A percentile compares a stretch with the other conserved stretches of the same genome.
phyloP scores from a whole-genome alignment of 2,797 vertebrate genomes.

The Anomalospiza imberbis region DNA sequence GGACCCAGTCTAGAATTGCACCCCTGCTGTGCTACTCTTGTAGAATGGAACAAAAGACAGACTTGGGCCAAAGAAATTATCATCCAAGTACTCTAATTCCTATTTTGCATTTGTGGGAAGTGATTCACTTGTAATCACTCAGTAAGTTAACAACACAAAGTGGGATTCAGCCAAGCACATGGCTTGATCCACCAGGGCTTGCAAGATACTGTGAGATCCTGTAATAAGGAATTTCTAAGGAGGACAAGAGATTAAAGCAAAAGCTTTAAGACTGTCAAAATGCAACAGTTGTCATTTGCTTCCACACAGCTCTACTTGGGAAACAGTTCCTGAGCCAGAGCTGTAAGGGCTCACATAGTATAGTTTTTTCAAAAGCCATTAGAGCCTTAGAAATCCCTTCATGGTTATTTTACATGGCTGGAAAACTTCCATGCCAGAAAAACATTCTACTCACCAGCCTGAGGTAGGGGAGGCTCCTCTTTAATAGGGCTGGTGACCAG shows the following conservation, averaged over 20 bases:
- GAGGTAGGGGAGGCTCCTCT: conserved; percentile 11
- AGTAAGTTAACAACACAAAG: background rate
- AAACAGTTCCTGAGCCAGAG: background rate
- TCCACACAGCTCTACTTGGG: background rate
- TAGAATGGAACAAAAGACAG: background rate
- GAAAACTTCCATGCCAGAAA: background rate
- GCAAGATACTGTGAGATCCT: background rate
- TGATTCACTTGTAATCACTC: background rate
- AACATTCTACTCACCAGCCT: background rate
- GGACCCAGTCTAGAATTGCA: background rate
- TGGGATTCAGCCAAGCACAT: background rate
- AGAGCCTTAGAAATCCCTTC: background rate
- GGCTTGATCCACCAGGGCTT: background rate
- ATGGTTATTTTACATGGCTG: background rate
- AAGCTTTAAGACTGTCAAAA: background rate
- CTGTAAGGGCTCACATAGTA: background rate
- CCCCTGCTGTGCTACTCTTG: background rate
- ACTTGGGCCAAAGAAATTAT: background rate
- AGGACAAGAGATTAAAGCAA: background rate
- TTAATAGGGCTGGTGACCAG: background rate
- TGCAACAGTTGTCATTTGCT: background rate
- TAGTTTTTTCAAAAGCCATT: conserved; percentile 25
- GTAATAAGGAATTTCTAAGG: background rate
- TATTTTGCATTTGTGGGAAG: background rate
- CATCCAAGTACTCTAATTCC: background rate